Evolutionary conservation across 2,797 vertebrate genomes (phyloP), one percentile per base, ranked within the genome.

Genomic region (Hirundo rustica): DNA sequence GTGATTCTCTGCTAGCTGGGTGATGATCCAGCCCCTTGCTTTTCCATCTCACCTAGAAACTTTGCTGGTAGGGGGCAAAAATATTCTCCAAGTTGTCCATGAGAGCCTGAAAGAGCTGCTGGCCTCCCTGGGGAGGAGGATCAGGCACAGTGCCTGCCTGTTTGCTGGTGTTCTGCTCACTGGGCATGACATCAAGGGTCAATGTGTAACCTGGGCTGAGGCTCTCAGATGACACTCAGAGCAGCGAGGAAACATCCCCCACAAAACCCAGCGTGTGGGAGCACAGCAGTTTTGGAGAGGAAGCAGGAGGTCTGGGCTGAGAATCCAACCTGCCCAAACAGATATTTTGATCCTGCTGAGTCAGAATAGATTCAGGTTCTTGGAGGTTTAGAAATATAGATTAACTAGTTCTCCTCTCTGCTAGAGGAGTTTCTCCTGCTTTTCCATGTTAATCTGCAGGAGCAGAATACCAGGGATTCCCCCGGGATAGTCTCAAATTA

Each of bases 161-260:
- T 77, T 74, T 88, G 65, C 66, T 88, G 78, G 82, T 53, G 93
- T 53, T 95, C 78, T 95, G 93, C 87, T 96, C 95, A 70, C 62
- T 91, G 79, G 76, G 62, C 72, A 8, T 53, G 87, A 93, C 91
- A 70, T 54, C 0, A 0, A 44, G 45, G 90, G 67, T 61, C 85
- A 96, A 89, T 81, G 36, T 91, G 55, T 70, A 91, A 92, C 87
- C 58, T 25, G 30, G 75, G 44, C 5, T 55, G 48, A n/a, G 70
- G 65, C 21, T 55, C 82, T 67, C 75, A 61, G 74, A 68, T 81
- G 89, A 62, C 58, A 93, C 78, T 7, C 10, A 53, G 32, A 90
- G 34, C 32, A 58, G 75, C 67, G 66, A 48, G 82, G 71, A 81
- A 85, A 94, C 54, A 91, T 71, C 75, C 65, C 68, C 2, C 72